Evolutionary conservation across 2,113 vertebrate genomes (phyloP).

Genomic region (Cynoglossus semilaevis): DNA sequence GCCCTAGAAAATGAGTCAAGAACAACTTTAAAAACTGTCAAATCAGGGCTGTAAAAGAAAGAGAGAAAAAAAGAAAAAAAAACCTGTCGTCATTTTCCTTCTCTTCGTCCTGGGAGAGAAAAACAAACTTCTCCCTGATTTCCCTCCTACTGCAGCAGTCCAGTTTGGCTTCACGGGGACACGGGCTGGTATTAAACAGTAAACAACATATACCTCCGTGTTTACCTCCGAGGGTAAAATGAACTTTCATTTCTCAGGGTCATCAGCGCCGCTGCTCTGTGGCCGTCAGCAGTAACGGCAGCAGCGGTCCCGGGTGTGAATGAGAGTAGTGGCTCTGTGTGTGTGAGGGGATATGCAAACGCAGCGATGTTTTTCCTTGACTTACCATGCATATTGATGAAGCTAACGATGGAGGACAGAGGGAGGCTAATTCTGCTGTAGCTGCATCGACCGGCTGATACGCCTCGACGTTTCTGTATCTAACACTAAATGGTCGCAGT

Average conservation of each 20-base stretch:
- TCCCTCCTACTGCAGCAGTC: not conserved
- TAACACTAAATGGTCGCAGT: too few species aligned
- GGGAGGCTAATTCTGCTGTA: too few species aligned
- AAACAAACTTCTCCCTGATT: too few species aligned
- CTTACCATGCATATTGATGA: not conserved
- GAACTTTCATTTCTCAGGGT: not conserved
- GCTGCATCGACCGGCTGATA: too few species aligned
- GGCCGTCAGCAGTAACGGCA: not conserved
- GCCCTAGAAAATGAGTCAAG: too few species aligned
- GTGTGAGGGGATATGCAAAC: not conserved
- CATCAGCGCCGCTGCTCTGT: not conserved
- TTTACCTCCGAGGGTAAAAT: not conserved
- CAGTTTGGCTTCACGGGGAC: not conserved
- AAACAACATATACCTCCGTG: not conserved
- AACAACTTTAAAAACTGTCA: too few species aligned
- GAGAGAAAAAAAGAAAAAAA: too few species aligned
- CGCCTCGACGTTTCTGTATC: too few species aligned
- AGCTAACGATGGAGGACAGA: not conserved
- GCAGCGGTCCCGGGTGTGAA: not conserved
- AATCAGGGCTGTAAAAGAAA: too few species aligned
- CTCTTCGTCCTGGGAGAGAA: too few species aligned
- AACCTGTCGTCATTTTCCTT: too few species aligned
- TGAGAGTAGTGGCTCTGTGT: not conserved
- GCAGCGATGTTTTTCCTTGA: not conserved
- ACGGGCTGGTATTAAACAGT: too few species aligned